Percentiles rank a stretch among this genome's conserved stretches.
phyloP scores from a whole-genome alignment of 2,888 invertebrate genomes.

The Furcula furcula region DNA sequence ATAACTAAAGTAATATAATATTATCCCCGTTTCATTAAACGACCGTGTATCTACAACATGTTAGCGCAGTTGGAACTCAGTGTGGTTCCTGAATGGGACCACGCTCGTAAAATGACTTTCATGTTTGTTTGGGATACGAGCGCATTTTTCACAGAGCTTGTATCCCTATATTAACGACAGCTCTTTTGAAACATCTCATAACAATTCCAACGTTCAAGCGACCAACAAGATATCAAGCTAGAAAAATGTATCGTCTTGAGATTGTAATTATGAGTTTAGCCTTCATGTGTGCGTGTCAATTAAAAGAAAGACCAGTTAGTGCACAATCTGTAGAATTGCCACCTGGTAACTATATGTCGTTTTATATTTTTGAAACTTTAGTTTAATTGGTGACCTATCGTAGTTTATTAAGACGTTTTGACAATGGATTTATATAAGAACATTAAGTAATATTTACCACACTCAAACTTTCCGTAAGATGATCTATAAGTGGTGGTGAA shows the following conservation, averaged over 20 bases:
- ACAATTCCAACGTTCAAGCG: constrained; percentile 10
- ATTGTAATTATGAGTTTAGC: constrained; percentile 33
- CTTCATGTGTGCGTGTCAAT: constrained; percentile 37
- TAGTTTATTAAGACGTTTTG: too few species aligned
- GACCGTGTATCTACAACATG: constrained; percentile 9
- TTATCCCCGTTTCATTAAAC: constrained; percentile 13
- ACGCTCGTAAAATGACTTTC: constrained; percentile 48
- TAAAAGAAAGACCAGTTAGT: constrained; percentile 44
- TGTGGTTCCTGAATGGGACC: constrained; percentile 26
- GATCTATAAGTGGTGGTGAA: too few species aligned
- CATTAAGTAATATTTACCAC: too few species aligned
- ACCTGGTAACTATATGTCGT: constrained; percentile 47
- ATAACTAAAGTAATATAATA: too few species aligned
- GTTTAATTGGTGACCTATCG: too few species aligned
- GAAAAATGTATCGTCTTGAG: constrained; percentile 36
- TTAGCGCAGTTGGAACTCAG: constrained; percentile 26
- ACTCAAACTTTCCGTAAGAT: too few species aligned
- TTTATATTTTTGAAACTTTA: not conserved
- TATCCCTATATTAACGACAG: constrained; percentile 19
- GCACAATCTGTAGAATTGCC: constrained; percentile 52
- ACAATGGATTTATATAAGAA: too few species aligned
- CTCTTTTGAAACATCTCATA: constrained; percentile 9
- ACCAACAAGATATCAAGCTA: constrained; percentile 5
- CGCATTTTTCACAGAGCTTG: constrained; percentile 4
- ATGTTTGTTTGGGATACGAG: constrained; percentile 27